phyloP scores from a whole-genome alignment of 1,140 invertebrate species.

The Aphis gossypii region DNA sequence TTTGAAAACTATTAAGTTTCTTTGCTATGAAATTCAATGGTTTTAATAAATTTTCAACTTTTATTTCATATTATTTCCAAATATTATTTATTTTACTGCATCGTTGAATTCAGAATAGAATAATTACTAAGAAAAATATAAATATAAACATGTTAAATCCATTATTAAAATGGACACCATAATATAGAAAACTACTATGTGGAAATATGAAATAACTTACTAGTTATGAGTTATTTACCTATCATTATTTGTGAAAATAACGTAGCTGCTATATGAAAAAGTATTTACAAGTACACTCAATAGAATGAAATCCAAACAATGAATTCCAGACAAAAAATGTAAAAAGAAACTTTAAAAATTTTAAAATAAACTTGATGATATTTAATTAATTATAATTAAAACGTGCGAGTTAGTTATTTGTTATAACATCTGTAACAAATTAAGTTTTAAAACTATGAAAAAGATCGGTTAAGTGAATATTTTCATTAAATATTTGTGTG shows the following conservation, averaged over 20 bases:
- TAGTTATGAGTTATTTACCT: not conserved
- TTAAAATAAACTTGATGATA: too few relatives aligned
- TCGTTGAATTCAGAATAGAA: not conserved
- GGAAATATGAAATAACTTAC: not conserved
- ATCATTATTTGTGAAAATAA: constrained; percentile 13
- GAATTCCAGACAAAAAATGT: not conserved
- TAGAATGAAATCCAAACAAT: not conserved
- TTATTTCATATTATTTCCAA: not conserved
- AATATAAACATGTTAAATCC: not conserved
- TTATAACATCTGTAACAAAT: not conserved
- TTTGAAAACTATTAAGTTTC: not conserved
- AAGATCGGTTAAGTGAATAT: too few relatives aligned
- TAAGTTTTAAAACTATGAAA: not conserved
- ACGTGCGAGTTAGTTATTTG: too few relatives aligned
- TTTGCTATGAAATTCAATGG: too few relatives aligned
- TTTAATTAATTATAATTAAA: too few relatives aligned
- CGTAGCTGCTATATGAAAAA: not conserved
- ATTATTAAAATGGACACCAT: not conserved
- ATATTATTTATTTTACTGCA: not conserved
- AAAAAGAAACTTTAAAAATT: too few relatives aligned
- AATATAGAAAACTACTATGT: not conserved
- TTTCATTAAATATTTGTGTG: too few relatives aligned
- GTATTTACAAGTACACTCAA: not conserved
- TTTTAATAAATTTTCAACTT: not conserved
- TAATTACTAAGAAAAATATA: not conserved